These are phyloP conservation scores for Epicampocera succincta DNA, from an alignment of 2,888 invertebrate species.

Conservation along the genomic window DNA sequence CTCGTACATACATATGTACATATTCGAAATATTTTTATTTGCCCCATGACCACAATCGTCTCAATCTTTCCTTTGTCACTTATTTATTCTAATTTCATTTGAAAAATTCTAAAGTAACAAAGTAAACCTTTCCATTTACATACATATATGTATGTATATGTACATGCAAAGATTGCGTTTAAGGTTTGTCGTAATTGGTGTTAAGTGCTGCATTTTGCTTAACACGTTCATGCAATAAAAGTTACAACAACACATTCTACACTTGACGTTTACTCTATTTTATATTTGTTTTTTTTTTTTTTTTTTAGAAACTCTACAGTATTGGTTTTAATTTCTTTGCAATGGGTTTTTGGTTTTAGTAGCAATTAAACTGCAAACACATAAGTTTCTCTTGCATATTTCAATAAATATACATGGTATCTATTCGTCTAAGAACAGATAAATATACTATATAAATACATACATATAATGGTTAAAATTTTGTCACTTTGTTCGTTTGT, in stretches of 20 bases:
- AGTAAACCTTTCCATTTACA: too few relatives aligned
- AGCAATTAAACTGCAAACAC: constrained; percentile 40
- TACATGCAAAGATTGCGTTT: too few relatives aligned
- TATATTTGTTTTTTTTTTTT: constrained; percentile 6
- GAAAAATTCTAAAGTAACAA: too few relatives aligned
- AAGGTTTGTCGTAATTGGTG: too few relatives aligned
- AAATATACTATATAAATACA: constrained; percentile 25
- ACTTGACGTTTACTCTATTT: constrained; percentile 18
- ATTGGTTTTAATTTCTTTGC: constrained; percentile 39
- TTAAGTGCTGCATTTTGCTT: not conserved
- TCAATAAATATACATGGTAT: too few relatives aligned
- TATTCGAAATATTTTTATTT: too few relatives aligned
- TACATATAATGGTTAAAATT: constrained; percentile 42
- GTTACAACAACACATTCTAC: constrained; percentile 1
- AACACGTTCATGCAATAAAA: not conserved
- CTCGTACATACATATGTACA: too few relatives aligned
- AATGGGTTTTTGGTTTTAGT: constrained; percentile 60
- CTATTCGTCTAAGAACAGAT: constrained; percentile 15
- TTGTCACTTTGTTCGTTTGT: constrained; percentile 69
- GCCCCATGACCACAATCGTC: too few relatives aligned
- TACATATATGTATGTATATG: too few relatives aligned
- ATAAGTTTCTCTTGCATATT: constrained; percentile 31
- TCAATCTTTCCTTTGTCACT: too few relatives aligned
- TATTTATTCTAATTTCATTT: too few relatives aligned
- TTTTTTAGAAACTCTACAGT: constrained; percentile 27